These are phyloP conservation scores for Sinella curviseta DNA, from an alignment of 1,140 invertebrate genomes.

Conservation along the genomic window DNA sequence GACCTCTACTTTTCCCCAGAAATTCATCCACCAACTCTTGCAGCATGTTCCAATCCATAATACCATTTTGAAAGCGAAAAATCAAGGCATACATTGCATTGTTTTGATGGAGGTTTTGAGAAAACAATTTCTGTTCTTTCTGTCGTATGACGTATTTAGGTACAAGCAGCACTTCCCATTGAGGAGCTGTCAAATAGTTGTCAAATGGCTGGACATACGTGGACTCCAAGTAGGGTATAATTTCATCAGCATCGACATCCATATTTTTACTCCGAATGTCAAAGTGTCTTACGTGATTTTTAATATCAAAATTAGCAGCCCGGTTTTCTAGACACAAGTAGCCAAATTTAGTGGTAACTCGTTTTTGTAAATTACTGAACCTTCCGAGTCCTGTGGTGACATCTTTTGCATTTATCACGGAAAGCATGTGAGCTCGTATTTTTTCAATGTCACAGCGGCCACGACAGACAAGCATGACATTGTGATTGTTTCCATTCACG, in stretches of 20 bases:
- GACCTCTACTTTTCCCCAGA: background rate
- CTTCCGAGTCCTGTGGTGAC: background rate
- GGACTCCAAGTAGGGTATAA: background rate
- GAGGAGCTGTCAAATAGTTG: background rate
- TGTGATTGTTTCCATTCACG: background rate
- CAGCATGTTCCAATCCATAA: slow-evolving; percentile 3
- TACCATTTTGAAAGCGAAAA: background rate
- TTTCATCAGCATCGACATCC: background rate
- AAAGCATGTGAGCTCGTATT: background rate
- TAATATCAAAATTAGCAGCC: background rate
- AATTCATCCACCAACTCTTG: background rate
- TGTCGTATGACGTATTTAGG: background rate
- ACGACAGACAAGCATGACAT: background rate
- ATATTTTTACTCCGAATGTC: background rate
- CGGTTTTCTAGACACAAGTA: background rate
- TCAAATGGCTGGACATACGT: slow-evolving; percentile 1
- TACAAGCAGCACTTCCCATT: background rate
- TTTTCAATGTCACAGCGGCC: background rate
- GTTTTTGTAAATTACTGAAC: background rate
- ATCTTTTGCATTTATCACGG: background rate
- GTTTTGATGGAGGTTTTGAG: background rate
- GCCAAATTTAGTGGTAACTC: background rate
- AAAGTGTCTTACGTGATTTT: slow-evolving; percentile 9
- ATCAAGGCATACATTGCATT: background rate
- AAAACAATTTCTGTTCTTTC: background rate